Percentiles rank a stretch among this genome's conserved stretches.
Conservation (phyloP, 2,797 vertebrate species). For the Cynopterus sphinx region DNA sequence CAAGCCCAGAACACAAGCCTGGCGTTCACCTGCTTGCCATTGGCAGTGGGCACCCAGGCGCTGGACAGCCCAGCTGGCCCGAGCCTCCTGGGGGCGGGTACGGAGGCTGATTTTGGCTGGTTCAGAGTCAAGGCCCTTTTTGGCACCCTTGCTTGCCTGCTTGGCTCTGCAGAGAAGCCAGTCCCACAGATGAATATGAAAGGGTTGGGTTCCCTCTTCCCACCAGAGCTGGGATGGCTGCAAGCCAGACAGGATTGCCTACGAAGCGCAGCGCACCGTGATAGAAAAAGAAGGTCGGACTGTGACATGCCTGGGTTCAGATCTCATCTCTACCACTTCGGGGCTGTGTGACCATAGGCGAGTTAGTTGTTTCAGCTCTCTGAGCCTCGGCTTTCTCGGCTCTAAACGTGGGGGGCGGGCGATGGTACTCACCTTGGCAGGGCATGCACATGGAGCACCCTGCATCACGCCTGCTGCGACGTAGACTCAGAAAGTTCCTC, state of each 20-base stretch:
- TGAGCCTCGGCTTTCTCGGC: not conserved
- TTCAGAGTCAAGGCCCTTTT: not conserved
- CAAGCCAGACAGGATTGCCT: not conserved
- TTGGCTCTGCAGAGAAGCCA: slow-evolving; percentile 2
- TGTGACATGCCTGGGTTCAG: not conserved
- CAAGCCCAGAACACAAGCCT: not conserved
- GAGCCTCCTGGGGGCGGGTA: not conserved
- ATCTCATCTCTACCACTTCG: not conserved
- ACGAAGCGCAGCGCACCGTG: not conserved
- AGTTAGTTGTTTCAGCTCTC: not conserved
- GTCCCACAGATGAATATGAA: not conserved
- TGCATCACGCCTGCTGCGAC: fast-evolving
- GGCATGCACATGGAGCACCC: not conserved
- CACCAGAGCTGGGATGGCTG: not conserved
- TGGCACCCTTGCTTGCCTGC: not conserved
- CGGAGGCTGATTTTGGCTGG: not conserved
- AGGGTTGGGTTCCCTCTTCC: not conserved
- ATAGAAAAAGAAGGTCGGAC: not conserved
- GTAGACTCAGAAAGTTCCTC: too few relatives aligned
- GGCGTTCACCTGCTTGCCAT: not conserved
- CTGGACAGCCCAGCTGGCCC: not conserved
- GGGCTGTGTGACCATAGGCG: not conserved
- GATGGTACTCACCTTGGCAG: not conserved
- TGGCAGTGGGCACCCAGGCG: slow-evolving; percentile 1
- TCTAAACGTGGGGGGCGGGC: fast-evolving